Evolutionary conservation across 1,140 invertebrate species (phyloP).

Genomic region (Atopsyche davidsoni): DNA sequence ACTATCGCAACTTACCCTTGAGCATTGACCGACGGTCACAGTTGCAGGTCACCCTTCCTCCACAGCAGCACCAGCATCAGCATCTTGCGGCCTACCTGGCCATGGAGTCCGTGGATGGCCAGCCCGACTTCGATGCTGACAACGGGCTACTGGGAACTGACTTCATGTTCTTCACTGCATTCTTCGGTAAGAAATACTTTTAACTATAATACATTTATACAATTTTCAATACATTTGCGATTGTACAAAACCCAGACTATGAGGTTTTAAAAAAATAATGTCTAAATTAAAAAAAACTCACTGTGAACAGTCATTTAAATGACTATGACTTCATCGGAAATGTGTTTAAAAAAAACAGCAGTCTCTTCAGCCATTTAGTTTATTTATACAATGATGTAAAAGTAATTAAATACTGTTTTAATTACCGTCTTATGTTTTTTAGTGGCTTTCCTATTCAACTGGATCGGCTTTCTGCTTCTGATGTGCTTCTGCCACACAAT

Average conservation of each 20-base stretch:
- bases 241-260: no score
- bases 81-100: constrained; percentile 64
- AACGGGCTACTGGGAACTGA: constrained; percentile 77
- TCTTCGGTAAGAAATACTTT: constrained; percentile 60
- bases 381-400: no score
- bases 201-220: no score
- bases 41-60: not conserved
- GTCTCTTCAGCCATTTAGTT: no score
- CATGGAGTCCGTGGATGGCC: constrained; percentile 60
- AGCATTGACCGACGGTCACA: not conserved
- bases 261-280: no score
- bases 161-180: constrained; percentile 82
- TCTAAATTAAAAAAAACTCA: no score
- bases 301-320: no score
- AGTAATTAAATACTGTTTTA: no score
- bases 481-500: constrained; percentile 93
- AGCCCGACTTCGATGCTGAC: constrained; percentile 64
- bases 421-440: constrained; percentile 26
- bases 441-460: constrained; percentile 89
- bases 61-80: constrained; percentile 46
- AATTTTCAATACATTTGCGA: no score
- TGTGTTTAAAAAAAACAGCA: not conserved
- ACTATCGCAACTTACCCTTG: not conserved
- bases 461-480: constrained; percentile 87
- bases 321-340: no score